Evolutionary conservation across 2,888 invertebrate genomes (phyloP), one percentile per base, ranked within the genome.

Genomic region (Pyrrhia umbra): DNA sequence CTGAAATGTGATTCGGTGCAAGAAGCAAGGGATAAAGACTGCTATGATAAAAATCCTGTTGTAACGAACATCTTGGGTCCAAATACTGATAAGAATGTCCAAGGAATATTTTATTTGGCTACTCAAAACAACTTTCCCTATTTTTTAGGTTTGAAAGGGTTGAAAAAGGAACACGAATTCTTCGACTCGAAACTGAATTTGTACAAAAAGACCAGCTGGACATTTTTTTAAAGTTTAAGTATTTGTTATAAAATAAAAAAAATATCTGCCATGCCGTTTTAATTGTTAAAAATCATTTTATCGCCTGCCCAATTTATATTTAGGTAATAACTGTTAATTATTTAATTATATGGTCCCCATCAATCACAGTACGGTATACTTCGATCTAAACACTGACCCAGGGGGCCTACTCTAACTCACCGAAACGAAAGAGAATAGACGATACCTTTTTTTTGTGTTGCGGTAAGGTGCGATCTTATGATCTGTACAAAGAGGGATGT

Each of bases 121-220:
- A 90, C 90, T 0, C 65, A 71, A 4, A 84, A 88, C 55, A 79
- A 73, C 40, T 91, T 79, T 30, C 93, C 93, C 0, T 93, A 88
- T 66, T 89, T 76, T 70, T 76, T 93, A 55, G 92, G 90, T 0
- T 72, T 85, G 15, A 88, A 88, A n/a, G 93, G 93, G 0, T 45
- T 92, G 45, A 81, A 82, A 34, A 87, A 70, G 30, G 87, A 90
- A 9, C 76, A 87, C 37, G 89, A 92, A 58, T 86, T 83, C 45
- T 86, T 83, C 43, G 67, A 77, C 2, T 47, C 65, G 0, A 52
- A 81, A 54, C 55, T 85, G 56, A 82, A 79, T 25, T 67, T 75
- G 18, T 62, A 67, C 0, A 68, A 61, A 40, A 69, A 40, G 10
- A 40, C n/a, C 0, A 75, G 58, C 34, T 43, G 47, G 55, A 42